Evolutionary conservation across 1,140 invertebrate genomes (phyloP), one percentile per base, ranked within the genome.

Genomic region (Hycleus phaleratus): DNA sequence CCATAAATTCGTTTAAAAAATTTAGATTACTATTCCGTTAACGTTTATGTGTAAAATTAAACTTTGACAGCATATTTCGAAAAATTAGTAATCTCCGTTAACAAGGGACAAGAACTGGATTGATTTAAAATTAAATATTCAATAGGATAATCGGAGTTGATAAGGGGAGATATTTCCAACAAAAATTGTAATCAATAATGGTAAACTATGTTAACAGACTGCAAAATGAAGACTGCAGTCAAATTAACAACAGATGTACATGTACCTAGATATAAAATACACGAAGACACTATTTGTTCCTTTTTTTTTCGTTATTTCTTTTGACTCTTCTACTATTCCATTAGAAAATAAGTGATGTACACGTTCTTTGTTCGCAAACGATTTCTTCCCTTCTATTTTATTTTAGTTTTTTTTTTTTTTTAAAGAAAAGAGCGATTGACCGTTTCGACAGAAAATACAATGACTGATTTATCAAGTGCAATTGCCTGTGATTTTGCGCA

Each of bases 371-470:
- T 56, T 48, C 46, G 54, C 40, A 43, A 56, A 43, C 54, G 46
- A 18, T 44, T 32, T 32, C 32, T 32, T 32, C 7, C 7, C 32
- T 32, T 32, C 3, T 32, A 32, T 32, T 32, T 32, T 32, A 32
- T 32, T 32, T 32, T 5, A 32, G 7, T 7, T 4, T 32, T 32
- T 32, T 32, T 32, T 32, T 32, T 32, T 32, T 32, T 32, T 32
- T 32, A 38, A 46, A 44, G 54, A 56, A 43, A 56, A 56, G 54
- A 56, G 38, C 54, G 46, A 56, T 56, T 56, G 54, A 56, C 54
- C 54, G 54, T 46, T 56, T 56, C 48, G 48, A 56, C 54, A 56
- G 54, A 56, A 48, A 56, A 56, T 49, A 56, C 54, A 56, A 56
- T 56, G 48, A 56, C 54, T 56, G 54, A 56, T 56, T 56, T 56